Evolutionary conservation across 1,140 invertebrate genomes (phyloP), one percentile per base, ranked within the genome.

Genomic region (Pseudomyrmex flavicornis): DNA sequence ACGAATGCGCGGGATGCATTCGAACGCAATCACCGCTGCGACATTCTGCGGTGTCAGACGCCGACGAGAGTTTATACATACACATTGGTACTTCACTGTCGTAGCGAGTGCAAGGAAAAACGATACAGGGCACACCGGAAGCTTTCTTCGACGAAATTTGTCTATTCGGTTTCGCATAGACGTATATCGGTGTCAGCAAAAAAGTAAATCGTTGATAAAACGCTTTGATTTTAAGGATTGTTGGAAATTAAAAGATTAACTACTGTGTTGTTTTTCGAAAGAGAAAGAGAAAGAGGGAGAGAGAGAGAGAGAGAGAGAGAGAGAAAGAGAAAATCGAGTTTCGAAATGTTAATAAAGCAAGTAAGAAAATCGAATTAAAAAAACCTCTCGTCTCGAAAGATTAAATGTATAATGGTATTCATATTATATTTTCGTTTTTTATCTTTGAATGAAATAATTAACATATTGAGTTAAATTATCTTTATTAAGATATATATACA

Each of bases 1-100:
- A 86, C 86, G 77, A 88, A 82, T 80, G 84, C 84, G 84, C 80
- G 82, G 87, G 87, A 88, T 83, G 75, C 85, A 62, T 69, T 84
- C 68, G 35, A 35, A 80, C 15, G 66, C 44, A n/a, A 54, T 48
- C 10, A 44, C n/a, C 22, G 15, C 48, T 35, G 56, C 17, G 13
- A 35, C 35, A 5, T 35, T 35, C 35, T 35, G 35, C 35, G 35
- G 5, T 35, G 5, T n/a, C 13, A 17, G 12, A n/a, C 50, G 50
- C 50, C 22, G 61, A 15, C 15, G 22, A 44, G 52, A 72, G 13
- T 61, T 61, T 61, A 61, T 20, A 35, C 35, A 35, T 20, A 35
- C 35, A 35, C 58, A 1, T 61, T 17, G 35, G 35, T 17, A 5
- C 1, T 13, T 17, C 35, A 22, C 26, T 52, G 46, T 50, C 15